Base-by-base conservation (phyloP, 2,888 invertebrate species). In the Arrhopalites spinosus region DNA sequence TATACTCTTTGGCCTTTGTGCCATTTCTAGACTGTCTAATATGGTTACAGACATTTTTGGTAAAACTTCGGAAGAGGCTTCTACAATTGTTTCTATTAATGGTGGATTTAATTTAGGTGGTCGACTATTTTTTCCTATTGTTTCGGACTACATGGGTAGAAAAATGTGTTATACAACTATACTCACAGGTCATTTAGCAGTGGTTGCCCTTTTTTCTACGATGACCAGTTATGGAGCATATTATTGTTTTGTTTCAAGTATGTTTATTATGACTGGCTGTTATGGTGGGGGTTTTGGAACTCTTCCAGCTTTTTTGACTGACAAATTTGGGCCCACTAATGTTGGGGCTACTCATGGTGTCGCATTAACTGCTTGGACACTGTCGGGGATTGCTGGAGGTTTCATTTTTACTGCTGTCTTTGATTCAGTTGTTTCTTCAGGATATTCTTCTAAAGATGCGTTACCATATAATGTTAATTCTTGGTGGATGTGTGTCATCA, bases 31-130 rank as follows among this genome's bases (percentile, higher is more conserved):
- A 67, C 68, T 82, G 27, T 81, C 82, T 1, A 82, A 82, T 61
- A 79, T 82, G 72, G 77, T 82, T 15, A 80, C 80, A 1, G 80
- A 82, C 43, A 75, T 82, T 20, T 82, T 81, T 64, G 78, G 64
- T 11, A 56, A 78, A 43, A 67, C 56, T 11, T 36, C 79, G 0
- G 74, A 79, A 27, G 77, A 76, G 17, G 81, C 82, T 5, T 25
- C 81, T 0, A 81, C 80, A 2, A 70, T 80, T 73, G 82, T 82
- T 2, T 73, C 78, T 1, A 77, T 81, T 2, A 82, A 82, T 36
- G 82, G 82, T 3, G 82, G 80, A 2, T 80, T 82, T 17, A 82
- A 82, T 71, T 69, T 82, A n/a, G 78, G 76, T 15, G 82, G 82
- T 53, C 76, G 82, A 11, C 64, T 82, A 13, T 8, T 78, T 11